Evolutionary conservation across 1,140 invertebrate genomes (phyloP).

Genomic region (Carposina sasakii): DNA sequence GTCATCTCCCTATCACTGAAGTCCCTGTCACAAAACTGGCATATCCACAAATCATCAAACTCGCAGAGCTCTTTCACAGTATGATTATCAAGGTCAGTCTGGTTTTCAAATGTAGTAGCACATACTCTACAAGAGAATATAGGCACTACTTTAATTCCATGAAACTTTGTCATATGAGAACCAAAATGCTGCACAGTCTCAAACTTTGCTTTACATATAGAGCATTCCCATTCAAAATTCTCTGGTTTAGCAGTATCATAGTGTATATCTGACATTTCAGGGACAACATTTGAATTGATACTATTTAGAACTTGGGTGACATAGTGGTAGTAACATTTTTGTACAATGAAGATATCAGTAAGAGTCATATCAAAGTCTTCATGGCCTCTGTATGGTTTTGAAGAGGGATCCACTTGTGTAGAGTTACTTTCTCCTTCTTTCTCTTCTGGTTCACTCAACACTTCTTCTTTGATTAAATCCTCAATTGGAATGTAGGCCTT

Average conservation of each 20-base stretch:
- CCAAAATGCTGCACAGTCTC: slow-evolving; percentile 34
- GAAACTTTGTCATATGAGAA: slow-evolving; percentile 56
- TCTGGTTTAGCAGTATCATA: slow-evolving; percentile 37
- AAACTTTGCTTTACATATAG: slow-evolving; percentile 42
- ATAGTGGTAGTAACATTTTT: slow-evolving; percentile 60
- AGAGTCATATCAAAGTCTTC: slow-evolving; percentile 65
- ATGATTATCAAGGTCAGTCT: slow-evolving; percentile 48
- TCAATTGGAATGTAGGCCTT: not conserved
- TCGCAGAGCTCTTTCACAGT: slow-evolving; percentile 41
- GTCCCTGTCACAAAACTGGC: slow-evolving; percentile 69
- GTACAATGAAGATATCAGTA: slow-evolving; percentile 51
- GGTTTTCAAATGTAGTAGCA: slow-evolving; percentile 52
- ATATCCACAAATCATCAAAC: slow-evolving; percentile 65
- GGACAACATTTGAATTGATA: slow-evolving; percentile 43
- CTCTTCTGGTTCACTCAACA: slow-evolving; percentile 28
- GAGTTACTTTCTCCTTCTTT: slow-evolving; percentile 20
- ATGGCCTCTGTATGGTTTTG: slow-evolving; percentile 44
- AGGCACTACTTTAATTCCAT: slow-evolving; percentile 47
- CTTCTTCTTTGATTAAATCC: slow-evolving; percentile 52
- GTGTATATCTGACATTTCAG: slow-evolving; percentile 41
- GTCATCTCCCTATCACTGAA: slow-evolving; percentile 53
- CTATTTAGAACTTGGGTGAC: slow-evolving; percentile 33
- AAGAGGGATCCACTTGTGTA: slow-evolving; percentile 30
- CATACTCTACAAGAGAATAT: slow-evolving; percentile 61
- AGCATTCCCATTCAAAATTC: slow-evolving; percentile 27